A percentile compares a stretch with the other conserved stretches of the same genome.
phyloP scores from a whole-genome alignment of 2,888 invertebrate species.

The Acanthacorydalis orientalis region DNA sequence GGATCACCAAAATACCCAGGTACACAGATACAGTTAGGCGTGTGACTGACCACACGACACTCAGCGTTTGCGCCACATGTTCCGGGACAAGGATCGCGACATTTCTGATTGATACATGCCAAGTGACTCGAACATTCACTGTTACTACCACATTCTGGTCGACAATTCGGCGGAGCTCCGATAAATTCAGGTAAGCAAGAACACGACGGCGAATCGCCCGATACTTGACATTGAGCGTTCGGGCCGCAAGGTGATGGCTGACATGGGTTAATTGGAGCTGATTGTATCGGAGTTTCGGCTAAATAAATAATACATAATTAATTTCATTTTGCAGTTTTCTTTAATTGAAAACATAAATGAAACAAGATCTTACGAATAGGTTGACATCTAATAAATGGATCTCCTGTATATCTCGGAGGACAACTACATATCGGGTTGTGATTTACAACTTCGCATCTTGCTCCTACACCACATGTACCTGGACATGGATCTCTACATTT shows the following conservation, averaged over 20 bases:
- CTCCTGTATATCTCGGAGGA: slow-evolving; percentile 26
- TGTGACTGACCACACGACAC: slow-evolving; percentile 58
- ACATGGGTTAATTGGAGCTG: slow-evolving; percentile 35
- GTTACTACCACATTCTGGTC: slow-evolving; percentile 56
- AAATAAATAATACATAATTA: not conserved
- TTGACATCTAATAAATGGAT: slow-evolving; percentile 25
- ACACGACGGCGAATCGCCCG: slow-evolving; percentile 37
- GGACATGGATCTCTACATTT: slow-evolving; percentile 51
- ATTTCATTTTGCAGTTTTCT: not conserved
- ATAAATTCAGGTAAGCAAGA: slow-evolving; percentile 40
- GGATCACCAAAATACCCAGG: slow-evolving; percentile 41
- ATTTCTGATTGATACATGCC: slow-evolving; percentile 59
- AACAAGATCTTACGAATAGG: slow-evolving; percentile 9
- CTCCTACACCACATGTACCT: slow-evolving; percentile 48
- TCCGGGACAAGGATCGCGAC: slow-evolving; percentile 56
- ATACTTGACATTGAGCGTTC: slow-evolving; percentile 34
- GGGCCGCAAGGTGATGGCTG: slow-evolving; percentile 58
- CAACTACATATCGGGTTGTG: slow-evolving; percentile 31
- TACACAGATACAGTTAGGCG: slow-evolving; percentile 46
- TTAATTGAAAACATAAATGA: not conserved
- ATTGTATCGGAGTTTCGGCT: slow-evolving; percentile 7
- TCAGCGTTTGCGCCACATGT: slow-evolving; percentile 57
- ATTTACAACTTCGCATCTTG: slow-evolving; percentile 35
- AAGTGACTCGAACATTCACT: slow-evolving; percentile 50
- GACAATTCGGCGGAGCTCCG: slow-evolving; percentile 52